Base-by-base conservation (phyloP, 2,797 vertebrate species). In the Garrulus glandarius region DNA sequence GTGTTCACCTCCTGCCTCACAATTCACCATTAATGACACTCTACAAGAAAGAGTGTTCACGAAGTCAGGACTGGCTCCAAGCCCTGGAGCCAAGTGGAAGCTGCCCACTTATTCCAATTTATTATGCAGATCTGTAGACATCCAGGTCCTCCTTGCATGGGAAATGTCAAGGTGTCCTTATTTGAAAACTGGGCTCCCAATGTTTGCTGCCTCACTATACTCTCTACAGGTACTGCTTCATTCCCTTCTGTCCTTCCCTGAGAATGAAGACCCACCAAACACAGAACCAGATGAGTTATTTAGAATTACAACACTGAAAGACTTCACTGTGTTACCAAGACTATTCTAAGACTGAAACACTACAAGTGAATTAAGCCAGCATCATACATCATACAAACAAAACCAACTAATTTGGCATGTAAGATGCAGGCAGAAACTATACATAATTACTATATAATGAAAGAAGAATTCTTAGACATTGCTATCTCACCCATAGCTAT, bases 171-270 rank as follows among this genome's bases (percentile, higher is more conserved):
- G 32, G 24, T 57, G 64, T 49, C 23, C 32, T 52, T 46, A 56
- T 71, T 41, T 83, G 83, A 95, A 94, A 95, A 77, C 21, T 83
- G 88, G 80, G 82, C 89, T 94, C 77, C 59, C 2, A 2, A 19
- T 17, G 14, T 49, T 84, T 3, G 2, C 27, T 67, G 30, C 76
- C 32, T 72, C 77, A 41, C 50, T 89, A 39, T 5, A 34, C 17
- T 82, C 60, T 70, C 88, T 79, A 17, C 0, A 0, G 56, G 32
- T 26, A 69, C 11, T 1, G 0, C 47, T 84, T 86, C 53, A 56
- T 72, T 93, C 77, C 61, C 19, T 82, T 90, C 63, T 3, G 0
- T 30, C 27, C 11, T 15, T 43, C 37, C 27, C n/a, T 61, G 27
- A 88, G 70, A 81, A 92, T 44, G 41, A 77, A 88, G 74, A 37